Base-by-base conservation (phyloP, 1,140 invertebrate species). In the Drosophila dunni region DNA sequence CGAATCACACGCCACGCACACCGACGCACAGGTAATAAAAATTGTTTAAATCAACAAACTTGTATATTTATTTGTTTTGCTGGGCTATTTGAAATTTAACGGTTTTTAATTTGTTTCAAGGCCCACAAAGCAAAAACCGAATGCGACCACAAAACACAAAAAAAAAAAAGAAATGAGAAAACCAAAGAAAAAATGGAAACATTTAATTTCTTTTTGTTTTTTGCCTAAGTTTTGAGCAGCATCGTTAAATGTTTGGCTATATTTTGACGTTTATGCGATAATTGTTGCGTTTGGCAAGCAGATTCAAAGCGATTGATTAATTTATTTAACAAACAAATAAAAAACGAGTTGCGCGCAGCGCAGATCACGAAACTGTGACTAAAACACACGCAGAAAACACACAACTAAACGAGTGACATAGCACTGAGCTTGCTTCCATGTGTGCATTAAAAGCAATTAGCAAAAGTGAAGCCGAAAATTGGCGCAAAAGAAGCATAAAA, bases 11-110 rank as follows among this genome's bases (percentile, higher is more conserved):
- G 20, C 17, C 62, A 40, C 42, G 8, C 44, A 34, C 64, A 58
- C 64, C 66, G 72, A 86, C 76, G 82, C 68, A 79, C 83, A 86
- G 84, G 83, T 89, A 88, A 86, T 86, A 86, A 86, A 86, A 86
- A 53, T 56, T 89, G 84, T 90, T 89, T 89, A 90, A 90, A 86
- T 81, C 57, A 91, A 89, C 78, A 82, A 51, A 58, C 13, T 15
- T 48, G 51, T 75, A 48, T 90, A 89, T 90, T 90, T 90, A 91
- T 90, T 90, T 89, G 67, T 65, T 73, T 89, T 78, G 44, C 58
- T 57, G 56, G 6, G 5, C 44, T 48, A 38, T 73, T 68, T 48
- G 53, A 84, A 78, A 71, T 90, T 84, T 80, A 84, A 88, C 68
- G 85, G 58, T 75, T 78, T 88, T 88, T 85, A 75, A 79, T 89